A percentile compares a stretch with the other conserved stretches of the same genome.
These are phyloP conservation scores for Apostichopus leukothele DNA, from an alignment of 53 echinoderm and acorn worm species.

Conservation along the genomic window DNA sequence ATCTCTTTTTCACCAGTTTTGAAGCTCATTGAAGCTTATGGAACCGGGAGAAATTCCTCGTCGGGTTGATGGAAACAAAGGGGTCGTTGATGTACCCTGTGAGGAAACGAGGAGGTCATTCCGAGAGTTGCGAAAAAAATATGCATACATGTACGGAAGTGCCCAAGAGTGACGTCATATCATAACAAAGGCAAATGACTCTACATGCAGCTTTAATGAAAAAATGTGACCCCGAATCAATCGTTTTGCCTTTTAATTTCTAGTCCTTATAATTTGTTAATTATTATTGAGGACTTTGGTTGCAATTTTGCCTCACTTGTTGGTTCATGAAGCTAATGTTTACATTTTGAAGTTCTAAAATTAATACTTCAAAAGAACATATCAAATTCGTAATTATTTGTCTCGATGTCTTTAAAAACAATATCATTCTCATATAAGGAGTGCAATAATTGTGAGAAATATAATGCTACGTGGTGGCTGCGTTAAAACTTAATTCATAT, in stretches of 20 bases:
- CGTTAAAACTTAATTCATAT: no score
- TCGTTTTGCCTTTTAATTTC: not conserved
- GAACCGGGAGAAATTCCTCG: not conserved
- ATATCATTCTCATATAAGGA: no score
- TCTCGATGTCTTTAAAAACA: no score
- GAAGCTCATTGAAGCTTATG: not conserved
- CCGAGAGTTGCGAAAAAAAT: not conserved
- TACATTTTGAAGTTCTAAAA: not conserved
- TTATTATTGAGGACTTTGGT: not conserved
- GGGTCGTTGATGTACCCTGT: slow-evolving; percentile 29
- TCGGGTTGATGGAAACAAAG: slow-evolving; percentile 34
- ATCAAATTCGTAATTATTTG: no score
- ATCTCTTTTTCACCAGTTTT: not conserved
- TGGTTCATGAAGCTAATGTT: not conserved
- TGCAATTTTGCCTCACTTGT: not conserved
- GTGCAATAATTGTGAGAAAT: no score
- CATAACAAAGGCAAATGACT: slow-evolving; percentile 10
- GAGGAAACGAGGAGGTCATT: slow-evolving; percentile 33
- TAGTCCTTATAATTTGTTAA: not conserved
- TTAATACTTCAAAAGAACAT: not conserved
- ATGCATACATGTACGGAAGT: slow-evolving; percentile 23
- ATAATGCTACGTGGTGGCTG: no score
- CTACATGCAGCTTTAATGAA: not conserved
- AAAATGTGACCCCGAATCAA: not conserved
- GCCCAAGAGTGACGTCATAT: slow-evolving; percentile 41